phyloP scores from a whole-genome alignment of 2,888 invertebrate species.

The Cyaniris semiargus region DNA sequence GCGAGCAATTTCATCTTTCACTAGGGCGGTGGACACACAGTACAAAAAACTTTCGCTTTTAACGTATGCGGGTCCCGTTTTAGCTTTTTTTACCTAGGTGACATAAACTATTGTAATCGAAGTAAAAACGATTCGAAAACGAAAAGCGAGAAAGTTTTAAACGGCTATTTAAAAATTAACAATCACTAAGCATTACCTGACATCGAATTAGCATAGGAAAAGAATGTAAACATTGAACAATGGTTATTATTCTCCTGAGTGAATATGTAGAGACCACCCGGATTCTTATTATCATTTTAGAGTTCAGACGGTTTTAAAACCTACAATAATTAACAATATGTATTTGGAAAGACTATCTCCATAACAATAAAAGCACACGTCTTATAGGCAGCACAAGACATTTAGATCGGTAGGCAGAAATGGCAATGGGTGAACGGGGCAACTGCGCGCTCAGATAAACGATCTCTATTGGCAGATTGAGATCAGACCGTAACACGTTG shows the following conservation, averaged over 20 bases:
- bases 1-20: slow-evolving; percentile 23
- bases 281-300: not conserved
- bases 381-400: not conserved
- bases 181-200: slow-evolving; percentile 1
- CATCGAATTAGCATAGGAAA: not conserved
- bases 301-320: not conserved
- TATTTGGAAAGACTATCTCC: not conserved
- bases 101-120: slow-evolving; percentile 27
- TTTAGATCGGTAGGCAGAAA: not conserved
- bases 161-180: not conserved
- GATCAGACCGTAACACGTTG: no score
- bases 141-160: slow-evolving; percentile 36
- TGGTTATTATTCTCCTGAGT: not conserved
- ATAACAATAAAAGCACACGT: not conserved
- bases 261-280: not conserved
- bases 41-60: slow-evolving; percentile 46
- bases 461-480: no score
- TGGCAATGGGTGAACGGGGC: not conserved
- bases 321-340: not conserved
- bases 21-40: slow-evolving; percentile 6
- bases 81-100: slow-evolving; percentile 40
- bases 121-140: slow-evolving; percentile 34
- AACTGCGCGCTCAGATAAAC: no score
- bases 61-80: slow-evolving; percentile 56
- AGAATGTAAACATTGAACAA: not conserved